Evolutionary conservation across 2,113 vertebrate species (phyloP).

Genomic region (Archocentrus centrarchus): DNA sequence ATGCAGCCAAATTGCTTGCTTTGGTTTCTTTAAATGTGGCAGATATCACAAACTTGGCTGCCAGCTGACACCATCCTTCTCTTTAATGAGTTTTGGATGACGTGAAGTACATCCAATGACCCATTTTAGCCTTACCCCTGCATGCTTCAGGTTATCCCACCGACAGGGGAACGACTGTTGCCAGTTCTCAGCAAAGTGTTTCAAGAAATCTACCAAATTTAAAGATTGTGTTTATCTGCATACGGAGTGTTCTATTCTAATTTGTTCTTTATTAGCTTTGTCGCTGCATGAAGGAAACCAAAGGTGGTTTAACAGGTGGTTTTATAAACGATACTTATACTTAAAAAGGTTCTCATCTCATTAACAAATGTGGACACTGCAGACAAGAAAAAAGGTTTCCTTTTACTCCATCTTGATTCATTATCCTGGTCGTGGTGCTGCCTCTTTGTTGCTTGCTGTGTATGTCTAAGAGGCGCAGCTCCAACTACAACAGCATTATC

Average conservation of each 20-base stretch:
- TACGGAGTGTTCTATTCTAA: neutral
- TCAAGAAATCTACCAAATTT: neutral
- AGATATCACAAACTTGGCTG: neutral
- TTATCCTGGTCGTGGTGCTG: neutral
- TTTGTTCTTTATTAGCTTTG: neutral
- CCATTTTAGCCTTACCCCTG: neutral
- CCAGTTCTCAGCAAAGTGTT: neutral
- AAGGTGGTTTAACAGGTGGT: neutral
- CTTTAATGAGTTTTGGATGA: neutral
- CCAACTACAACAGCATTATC: neutral
- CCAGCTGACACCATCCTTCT: neutral
- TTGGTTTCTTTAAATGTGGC: neutral
- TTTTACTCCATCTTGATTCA: neutral
- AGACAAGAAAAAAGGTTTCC: neutral
- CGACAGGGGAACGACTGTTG: neutral
- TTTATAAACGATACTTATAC: neutral
- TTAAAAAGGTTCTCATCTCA: neutral
- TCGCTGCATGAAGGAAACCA: accelerated
- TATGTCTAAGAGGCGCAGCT: neutral
- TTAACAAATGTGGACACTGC: neutral
- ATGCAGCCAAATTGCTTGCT: neutral
- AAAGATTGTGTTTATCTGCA: neutral
- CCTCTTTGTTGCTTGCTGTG: neutral
- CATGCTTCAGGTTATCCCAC: neutral
- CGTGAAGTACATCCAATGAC: neutral